Percentiles rank a stretch among this genome's conserved stretches.
Evolutionary conservation across 2,888 invertebrate species (phyloP).

Genomic region (Oasisia sp.): DNA sequence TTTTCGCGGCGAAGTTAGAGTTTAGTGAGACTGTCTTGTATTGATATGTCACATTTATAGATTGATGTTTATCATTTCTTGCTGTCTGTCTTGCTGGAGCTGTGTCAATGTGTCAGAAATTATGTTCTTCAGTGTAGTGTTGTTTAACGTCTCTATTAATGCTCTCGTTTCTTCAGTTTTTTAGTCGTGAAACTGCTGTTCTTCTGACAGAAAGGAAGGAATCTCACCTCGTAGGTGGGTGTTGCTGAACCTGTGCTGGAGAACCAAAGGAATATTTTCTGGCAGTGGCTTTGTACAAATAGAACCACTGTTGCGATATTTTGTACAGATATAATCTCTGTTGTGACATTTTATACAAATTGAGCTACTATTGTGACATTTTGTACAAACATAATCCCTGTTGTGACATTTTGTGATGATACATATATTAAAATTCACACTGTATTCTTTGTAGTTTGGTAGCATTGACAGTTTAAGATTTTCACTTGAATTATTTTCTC

Average conservation of each 20-base stretch:
- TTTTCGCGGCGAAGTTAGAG: too few species aligned
- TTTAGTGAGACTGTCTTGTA: too few species aligned
- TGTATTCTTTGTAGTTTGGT: background rate
- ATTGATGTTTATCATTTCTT: background rate
- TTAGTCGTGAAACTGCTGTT: constrained; percentile 50
- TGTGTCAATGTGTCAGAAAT: background rate
- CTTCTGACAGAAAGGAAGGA: constrained; percentile 53
- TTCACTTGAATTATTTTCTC: background rate
- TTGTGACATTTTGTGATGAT: background rate
- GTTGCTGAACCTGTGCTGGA: background rate
- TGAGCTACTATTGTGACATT: background rate
- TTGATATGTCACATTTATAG: background rate
- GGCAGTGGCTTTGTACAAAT: background rate
- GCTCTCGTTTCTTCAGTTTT: constrained; percentile 47
- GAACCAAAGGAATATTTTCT: background rate
- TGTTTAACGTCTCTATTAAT: background rate
- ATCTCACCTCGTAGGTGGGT: constrained; percentile 47
- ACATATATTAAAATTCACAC: background rate
- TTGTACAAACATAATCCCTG: background rate
- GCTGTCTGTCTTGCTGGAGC: background rate
- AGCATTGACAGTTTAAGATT: too few species aligned
- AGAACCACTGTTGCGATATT: background rate
- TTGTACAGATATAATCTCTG: background rate
- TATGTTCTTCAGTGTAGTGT: background rate
- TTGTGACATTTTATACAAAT: background rate